Conservation (phyloP, 2,888 invertebrate species). For the Pristionchus japonicus region DNA sequence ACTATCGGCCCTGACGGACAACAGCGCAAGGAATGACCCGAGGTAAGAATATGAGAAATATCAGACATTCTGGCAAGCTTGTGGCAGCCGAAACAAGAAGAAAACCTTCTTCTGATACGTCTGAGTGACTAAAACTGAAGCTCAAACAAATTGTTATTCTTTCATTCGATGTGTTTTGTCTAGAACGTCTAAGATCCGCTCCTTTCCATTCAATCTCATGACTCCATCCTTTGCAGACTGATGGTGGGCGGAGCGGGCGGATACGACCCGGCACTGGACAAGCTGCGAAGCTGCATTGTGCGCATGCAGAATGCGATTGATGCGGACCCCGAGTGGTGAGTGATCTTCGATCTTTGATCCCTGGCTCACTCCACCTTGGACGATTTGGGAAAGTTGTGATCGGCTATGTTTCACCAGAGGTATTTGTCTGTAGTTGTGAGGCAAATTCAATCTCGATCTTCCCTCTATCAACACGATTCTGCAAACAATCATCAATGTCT, state of each 20-base stretch:
- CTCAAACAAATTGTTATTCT: no score
- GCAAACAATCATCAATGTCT: background rate
- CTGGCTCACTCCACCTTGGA: no score
- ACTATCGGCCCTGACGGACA: conserved; percentile 55
- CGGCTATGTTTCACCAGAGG: background rate
- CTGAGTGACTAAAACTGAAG: no score
- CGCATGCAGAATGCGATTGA: conserved; percentile 56
- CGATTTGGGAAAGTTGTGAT: no score
- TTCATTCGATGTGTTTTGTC: no score
- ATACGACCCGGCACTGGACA: conserved; percentile 55
- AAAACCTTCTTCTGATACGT: no score
- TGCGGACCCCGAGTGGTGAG: conserved; percentile 63
- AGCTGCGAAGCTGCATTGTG: conserved; percentile 60
- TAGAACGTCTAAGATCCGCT: no score
- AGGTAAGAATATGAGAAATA: background rate
- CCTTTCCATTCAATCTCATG: background rate
- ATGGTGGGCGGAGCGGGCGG: conserved; percentile 57
- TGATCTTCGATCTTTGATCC: background rate
- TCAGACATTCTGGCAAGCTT: background rate
- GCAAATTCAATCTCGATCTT: no score
- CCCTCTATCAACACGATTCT: no score
- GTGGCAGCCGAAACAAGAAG: no score
- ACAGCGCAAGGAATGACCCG: conserved; percentile 44
- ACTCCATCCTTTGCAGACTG: conserved; percentile 44
- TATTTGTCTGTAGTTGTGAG: background rate